Evolutionary conservation across 2,888 invertebrate genomes (phyloP).

Genomic region (Netelia fuscicornis): DNA sequence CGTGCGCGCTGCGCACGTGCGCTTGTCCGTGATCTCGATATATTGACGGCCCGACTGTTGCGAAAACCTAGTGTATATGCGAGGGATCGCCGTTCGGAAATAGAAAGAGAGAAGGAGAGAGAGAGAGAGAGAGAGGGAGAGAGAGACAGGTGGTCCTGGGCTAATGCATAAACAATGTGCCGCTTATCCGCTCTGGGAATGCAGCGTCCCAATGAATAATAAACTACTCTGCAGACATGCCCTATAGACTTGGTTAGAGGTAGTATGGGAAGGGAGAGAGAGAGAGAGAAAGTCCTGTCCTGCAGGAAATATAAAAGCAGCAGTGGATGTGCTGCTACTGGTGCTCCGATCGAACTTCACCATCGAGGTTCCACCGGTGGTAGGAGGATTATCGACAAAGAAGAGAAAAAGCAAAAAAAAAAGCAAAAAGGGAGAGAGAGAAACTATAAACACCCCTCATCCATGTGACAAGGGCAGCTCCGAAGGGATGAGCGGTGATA

Average conservation of each 20-base stretch:
- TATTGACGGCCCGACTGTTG: conserved; percentile 23
- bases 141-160: conserved; percentile 67
- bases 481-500: conserved; percentile 45
- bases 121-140: conserved; percentile 18
- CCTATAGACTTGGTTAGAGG: conserved; percentile 56
- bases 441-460: conserved; percentile 35
- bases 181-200: conserved; percentile 80
- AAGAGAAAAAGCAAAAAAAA: conserved; percentile 20
- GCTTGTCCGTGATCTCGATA: background rate
- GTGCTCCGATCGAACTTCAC: conserved; percentile 35
- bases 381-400: conserved; percentile 65
- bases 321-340: conserved; percentile 17
- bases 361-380: conserved; percentile 47
- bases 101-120: conserved; percentile 5
- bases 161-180: conserved; percentile 83
- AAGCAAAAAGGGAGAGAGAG: conserved; percentile 3
- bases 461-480: conserved; percentile 33
- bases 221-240: conserved; percentile 73
- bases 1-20: background rate
- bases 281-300: conserved; percentile 30
- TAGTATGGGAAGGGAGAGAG: background rate
- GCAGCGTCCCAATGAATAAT: conserved; percentile 82
- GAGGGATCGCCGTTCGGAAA: conserved; percentile 47
- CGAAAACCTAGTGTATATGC: conserved; percentile 43
- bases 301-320: conserved; percentile 44